Percentiles rank a stretch among this genome's conserved stretches.
phyloP scores from a whole-genome alignment of 2,888 invertebrate species.

The Euphydryas editha region DNA sequence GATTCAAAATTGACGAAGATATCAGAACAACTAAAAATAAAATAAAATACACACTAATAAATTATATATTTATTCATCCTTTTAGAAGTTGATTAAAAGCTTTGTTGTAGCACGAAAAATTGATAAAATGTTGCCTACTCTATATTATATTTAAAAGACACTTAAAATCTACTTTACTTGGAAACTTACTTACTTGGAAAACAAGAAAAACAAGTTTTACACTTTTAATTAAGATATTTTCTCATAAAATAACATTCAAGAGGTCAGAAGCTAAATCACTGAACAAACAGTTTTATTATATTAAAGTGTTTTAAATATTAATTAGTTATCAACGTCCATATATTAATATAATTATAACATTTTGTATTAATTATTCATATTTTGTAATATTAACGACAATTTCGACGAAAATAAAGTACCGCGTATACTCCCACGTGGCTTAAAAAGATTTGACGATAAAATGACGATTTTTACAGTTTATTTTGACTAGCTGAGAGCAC shows the following conservation, averaged over 20 bases:
- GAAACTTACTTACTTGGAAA: too few relatives aligned
- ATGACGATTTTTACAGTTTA: background rate
- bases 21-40: too few relatives aligned
- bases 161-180: too few relatives aligned
- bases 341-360: slow-evolving; percentile 16
- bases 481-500: too few relatives aligned
- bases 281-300: slow-evolving; percentile 14
- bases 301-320: slow-evolving; percentile 15
- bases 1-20: too few relatives aligned
- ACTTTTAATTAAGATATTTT: slow-evolving; percentile 2
- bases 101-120: too few relatives aligned
- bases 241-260: background rate
- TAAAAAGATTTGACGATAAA: background rate
- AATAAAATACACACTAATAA: too few relatives aligned
- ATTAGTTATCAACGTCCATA: slow-evolving; percentile 19
- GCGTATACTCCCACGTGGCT: background rate
- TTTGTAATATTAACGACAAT: slow-evolving; percentile 17
- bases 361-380: slow-evolving; percentile 24
- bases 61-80: too few relatives aligned
- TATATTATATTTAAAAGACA: too few relatives aligned
- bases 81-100: too few relatives aligned
- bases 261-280: slow-evolving; percentile 1
- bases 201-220: too few relatives aligned
- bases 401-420: slow-evolving; percentile 22
- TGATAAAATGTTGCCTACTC: too few relatives aligned